Evolutionary conservation across 2,888 invertebrate genomes (phyloP).

Genomic region (Meganola albula): DNA sequence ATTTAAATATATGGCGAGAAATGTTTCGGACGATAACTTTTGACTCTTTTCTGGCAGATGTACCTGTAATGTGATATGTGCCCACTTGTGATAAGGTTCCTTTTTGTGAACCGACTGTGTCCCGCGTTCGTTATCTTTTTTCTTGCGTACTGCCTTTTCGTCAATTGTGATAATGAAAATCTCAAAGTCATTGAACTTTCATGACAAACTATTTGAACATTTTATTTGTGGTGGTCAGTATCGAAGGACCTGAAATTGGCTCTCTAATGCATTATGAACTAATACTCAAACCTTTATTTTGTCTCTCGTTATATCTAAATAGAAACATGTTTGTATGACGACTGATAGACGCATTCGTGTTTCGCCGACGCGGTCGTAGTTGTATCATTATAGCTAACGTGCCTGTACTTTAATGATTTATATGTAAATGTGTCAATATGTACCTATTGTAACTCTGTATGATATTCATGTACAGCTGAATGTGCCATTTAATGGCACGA

Average conservation of each 20-base stretch:
- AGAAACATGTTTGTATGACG: conserved; percentile 13
- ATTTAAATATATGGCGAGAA: no score
- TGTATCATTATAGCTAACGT: conserved; percentile 45
- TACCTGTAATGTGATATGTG: conserved; percentile 30
- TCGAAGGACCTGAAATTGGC: conserved; percentile 38
- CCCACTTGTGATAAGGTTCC: conserved; percentile 25
- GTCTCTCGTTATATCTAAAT: conserved; percentile 15
- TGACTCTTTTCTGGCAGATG: no score
- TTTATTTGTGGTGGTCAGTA: conserved; percentile 20
- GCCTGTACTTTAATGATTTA: conserved; percentile 52
- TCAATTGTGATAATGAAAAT: conserved; percentile 50
- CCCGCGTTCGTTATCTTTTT: conserved; percentile 17
- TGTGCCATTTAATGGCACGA: conserved; percentile 68
- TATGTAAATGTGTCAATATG: conserved; percentile 70
- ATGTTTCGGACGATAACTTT: no score
- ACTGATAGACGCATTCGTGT: conserved; percentile 23
- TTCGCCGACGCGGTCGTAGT: conserved; percentile 27
- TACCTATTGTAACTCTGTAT: conserved; percentile 63
- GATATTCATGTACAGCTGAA: conserved; percentile 64
- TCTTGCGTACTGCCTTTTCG: conserved; percentile 37
- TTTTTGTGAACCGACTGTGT: conserved; percentile 20
- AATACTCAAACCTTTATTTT: conserved; percentile 51
- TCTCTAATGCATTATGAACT: conserved; percentile 50
- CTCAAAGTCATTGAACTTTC: conserved; percentile 35
- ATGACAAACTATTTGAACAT: conserved; percentile 42